These are phyloP conservation scores for Lasioglossum calceatum DNA, from an alignment of 2,888 invertebrate genomes.

Conservation along the genomic window DNA sequence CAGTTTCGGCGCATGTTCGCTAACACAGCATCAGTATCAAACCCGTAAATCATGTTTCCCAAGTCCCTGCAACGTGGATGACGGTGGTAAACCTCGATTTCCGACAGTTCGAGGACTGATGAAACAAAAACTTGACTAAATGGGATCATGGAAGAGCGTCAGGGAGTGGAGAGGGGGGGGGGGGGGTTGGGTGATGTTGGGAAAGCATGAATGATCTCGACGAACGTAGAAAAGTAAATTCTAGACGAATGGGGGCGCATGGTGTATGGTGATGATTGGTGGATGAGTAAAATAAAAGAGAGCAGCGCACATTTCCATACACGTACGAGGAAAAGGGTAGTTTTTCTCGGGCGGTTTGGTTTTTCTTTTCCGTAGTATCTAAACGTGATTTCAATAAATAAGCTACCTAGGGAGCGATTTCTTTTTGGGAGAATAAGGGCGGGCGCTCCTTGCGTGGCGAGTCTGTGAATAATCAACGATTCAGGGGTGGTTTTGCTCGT, in stretches of 20 bases:
- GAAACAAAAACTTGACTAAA: neutral
- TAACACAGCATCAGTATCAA: neutral
- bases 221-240: slow-evolving; percentile 8
- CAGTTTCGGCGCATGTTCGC: neutral
- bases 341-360: slow-evolving; percentile 65
- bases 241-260: slow-evolving; percentile 1
- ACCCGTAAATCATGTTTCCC: neutral
- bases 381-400: slow-evolving; percentile 83
- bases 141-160: slow-evolving; percentile 3
- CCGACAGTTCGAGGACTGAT: neutral
- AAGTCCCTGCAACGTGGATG: neutral
- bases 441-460: slow-evolving; percentile 79
- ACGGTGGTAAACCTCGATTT: neutral
- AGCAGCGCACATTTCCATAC: slow-evolving; percentile 69
- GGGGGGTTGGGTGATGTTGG: neutral
- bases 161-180: no score
- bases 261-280: slow-evolving; percentile 10
- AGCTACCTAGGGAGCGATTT: slow-evolving; percentile 82
- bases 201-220: slow-evolving; percentile 7
- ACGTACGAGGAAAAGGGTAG: slow-evolving; percentile 59
- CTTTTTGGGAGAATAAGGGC: slow-evolving; percentile 72
- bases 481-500: slow-evolving; percentile 38
- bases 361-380: slow-evolving; percentile 69
- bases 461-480: slow-evolving; percentile 69
- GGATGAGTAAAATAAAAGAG: slow-evolving; percentile 61